Evolutionary conservation across 1,140 invertebrate species (phyloP).

Genomic region (Tetramorium alpestre): DNA sequence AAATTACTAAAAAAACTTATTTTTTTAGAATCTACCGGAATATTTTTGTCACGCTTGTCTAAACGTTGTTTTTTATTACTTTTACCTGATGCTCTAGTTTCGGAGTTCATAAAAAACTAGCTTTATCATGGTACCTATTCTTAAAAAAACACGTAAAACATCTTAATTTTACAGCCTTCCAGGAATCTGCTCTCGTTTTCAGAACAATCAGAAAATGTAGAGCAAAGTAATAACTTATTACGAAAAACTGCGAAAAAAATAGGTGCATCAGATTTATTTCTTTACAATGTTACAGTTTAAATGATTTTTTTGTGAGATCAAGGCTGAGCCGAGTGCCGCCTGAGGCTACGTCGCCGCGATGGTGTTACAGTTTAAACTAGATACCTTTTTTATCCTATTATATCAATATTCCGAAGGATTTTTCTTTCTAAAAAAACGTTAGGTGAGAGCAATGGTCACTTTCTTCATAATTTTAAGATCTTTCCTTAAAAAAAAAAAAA

Average conservation of each 20-base stretch:
- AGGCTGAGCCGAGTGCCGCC: conserved; percentile 61
- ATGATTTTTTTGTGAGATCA: conserved; percentile 71
- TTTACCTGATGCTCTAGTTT: neutral
- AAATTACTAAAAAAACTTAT: neutral
- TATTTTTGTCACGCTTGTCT: neutral
- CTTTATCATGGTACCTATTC: neutral
- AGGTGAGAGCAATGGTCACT: neutral
- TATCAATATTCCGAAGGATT: conserved; percentile 61
- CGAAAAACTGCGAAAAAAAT: conserved; percentile 33
- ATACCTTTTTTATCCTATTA: conserved; percentile 47
- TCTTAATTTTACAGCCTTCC: neutral
- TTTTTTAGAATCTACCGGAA: neutral
- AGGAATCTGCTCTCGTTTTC: neutral
- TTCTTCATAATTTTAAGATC: neutral
- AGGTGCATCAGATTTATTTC: conserved; percentile 68
- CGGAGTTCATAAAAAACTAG: neutral
- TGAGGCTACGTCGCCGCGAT: conserved; percentile 25
- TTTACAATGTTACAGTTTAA: conserved; percentile 82
- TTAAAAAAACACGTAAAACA: neutral
- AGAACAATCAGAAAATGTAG: neutral
- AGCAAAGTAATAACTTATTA: conserved; percentile 79
- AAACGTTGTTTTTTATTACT: neutral
- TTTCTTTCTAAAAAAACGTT: neutral
- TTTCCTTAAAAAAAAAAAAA: neutral
- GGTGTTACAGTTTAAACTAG: conserved; percentile 78